Evolutionary conservation across 1,140 invertebrate species (phyloP).

Genomic region (Drosophila punjabiensis): DNA sequence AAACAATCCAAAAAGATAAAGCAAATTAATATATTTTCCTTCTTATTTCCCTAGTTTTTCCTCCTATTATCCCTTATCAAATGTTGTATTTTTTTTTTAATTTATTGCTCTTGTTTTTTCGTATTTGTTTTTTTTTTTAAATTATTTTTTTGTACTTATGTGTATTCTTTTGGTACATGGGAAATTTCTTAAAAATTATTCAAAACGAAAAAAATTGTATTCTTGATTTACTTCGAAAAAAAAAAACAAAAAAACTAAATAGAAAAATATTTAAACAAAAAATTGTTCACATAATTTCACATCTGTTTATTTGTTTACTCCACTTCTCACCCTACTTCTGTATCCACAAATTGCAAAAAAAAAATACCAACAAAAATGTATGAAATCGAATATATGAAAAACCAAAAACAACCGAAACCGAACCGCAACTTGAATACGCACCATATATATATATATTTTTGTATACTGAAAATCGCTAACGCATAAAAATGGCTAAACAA

Average conservation of each 20-base stretch:
- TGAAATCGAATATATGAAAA: conserved; percentile 42
- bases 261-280: conserved; percentile 55
- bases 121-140: conserved; percentile 42
- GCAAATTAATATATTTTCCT: conserved; percentile 26
- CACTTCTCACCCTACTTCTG: conserved; percentile 84
- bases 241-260: conserved; percentile 47
- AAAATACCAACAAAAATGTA: conserved; percentile 53
- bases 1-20: conserved; percentile 29
- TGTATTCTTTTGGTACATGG: conserved; percentile 23
- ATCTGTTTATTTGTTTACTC: conserved; percentile 85
- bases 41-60: conserved; percentile 15
- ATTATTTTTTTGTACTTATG: conserved; percentile 44
- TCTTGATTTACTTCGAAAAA: conserved; percentile 36
- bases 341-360: conserved; percentile 81
- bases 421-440: conserved; percentile 65
- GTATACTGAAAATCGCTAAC: conserved; percentile 61
- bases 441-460: conserved; percentile 45
- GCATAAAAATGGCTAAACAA: conserved; percentile 35
- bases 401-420: conserved; percentile 36
- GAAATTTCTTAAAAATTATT: conserved; percentile 39
- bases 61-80: conserved; percentile 18
- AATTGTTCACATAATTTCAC: conserved; percentile 85
- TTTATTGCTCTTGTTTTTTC: conserved; percentile 24
- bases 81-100: conserved; percentile 29
- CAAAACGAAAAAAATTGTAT: conserved; percentile 34